Evolutionary conservation across 2,888 invertebrate species (phyloP).

Genomic region (Resseliella maxima): DNA sequence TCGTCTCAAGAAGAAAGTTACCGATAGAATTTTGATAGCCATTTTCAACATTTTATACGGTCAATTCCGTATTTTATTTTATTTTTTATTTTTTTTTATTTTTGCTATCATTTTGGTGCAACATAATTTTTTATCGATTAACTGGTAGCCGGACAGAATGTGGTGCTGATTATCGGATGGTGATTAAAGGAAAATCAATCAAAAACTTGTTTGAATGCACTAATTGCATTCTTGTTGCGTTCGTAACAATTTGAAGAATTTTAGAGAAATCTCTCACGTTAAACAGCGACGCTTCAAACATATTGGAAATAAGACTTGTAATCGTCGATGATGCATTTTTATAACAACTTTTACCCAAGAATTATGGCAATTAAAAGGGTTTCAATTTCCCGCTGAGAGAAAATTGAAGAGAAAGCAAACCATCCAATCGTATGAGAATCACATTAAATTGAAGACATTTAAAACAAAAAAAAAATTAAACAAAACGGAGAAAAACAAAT

Average conservation of each 20-base stretch:
- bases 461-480: neutral
- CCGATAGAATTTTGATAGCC: constrained; percentile 31
- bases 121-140: constrained; percentile 7
- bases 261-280: constrained; percentile 22
- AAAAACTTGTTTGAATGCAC: constrained; percentile 18
- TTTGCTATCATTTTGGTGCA: neutral
- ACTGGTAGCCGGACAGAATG: neutral
- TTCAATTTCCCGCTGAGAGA: neutral
- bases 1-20: neutral
- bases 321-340: neutral
- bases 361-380: constrained; percentile 37
- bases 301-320: neutral
- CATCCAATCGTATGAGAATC: neutral
- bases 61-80: neutral
- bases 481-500: neutral
- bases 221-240: constrained; percentile 27
- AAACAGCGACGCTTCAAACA: neutral
- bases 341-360: neutral
- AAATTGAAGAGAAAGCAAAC: neutral
- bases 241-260: neutral
- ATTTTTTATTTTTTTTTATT: too few relatives aligned
- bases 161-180: constrained; percentile 17
- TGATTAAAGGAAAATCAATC: constrained; percentile 31
- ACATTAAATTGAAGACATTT: neutral
- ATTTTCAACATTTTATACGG: neutral